Evolutionary conservation across 2,888 invertebrate species (phyloP).

Genomic region (Nephrocerus scutellatus): DNA sequence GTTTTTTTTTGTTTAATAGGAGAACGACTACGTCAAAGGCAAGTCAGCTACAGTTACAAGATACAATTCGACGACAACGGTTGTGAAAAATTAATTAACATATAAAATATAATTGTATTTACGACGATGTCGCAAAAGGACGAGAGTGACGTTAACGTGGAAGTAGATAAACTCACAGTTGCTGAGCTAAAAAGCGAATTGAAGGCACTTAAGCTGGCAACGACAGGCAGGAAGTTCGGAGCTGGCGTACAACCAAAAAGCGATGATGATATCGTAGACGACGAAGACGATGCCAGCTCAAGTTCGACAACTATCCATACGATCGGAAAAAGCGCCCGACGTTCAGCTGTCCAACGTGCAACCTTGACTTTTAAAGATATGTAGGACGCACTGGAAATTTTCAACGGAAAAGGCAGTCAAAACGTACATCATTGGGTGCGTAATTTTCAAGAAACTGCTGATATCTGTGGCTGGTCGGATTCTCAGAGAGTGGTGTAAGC

Average conservation of each 20-base stretch:
- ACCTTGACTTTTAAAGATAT: slow-evolving; percentile 4
- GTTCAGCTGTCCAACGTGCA: not conserved
- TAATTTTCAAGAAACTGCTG: not conserved
- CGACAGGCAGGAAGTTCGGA: not conserved
- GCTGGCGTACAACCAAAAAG: slow-evolving; percentile 2
- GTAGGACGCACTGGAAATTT: not conserved
- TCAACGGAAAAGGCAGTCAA: slow-evolving; percentile 1
- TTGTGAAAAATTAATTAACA: too few species aligned
- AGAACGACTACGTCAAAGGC: too few species aligned
- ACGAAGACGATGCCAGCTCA: not conserved
- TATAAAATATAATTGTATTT: too few species aligned
- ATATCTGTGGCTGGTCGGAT: slow-evolving; percentile 7
- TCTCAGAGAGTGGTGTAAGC: slow-evolving; percentile 9
- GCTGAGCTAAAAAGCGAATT: not conserved
- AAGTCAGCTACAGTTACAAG: too few species aligned
- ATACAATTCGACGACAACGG: too few species aligned
- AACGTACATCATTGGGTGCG: not conserved
- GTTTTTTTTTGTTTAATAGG: too few species aligned
- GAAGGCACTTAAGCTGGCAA: too few species aligned
- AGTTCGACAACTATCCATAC: not conserved
- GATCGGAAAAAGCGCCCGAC: slow-evolving; percentile 1
- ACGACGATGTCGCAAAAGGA: not conserved
- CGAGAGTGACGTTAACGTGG: slow-evolving; percentile 1
- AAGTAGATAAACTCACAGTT: slow-evolving; percentile 1
- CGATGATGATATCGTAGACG: slow-evolving; percentile 1